Evolutionary conservation across 2,113 vertebrate genomes (phyloP).

Genomic region (Misgurnus mizolepis): DNA sequence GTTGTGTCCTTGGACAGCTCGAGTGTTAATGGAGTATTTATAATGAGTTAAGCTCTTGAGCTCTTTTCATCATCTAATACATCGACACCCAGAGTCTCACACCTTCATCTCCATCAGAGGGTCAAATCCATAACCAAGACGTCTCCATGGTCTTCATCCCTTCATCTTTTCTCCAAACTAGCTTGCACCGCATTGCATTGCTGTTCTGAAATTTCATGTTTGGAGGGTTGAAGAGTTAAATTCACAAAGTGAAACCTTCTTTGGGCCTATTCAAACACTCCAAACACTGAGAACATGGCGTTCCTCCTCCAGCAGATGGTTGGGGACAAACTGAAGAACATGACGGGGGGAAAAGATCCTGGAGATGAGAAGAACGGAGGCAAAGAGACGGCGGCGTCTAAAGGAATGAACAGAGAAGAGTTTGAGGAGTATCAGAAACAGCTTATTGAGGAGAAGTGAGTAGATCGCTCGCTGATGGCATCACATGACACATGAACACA

Average conservation of each 20-base stretch:
- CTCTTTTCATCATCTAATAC: slow-evolving; percentile 61
- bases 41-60: slow-evolving; percentile 80
- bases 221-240: neutral
- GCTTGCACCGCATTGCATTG: neutral
- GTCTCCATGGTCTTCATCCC: neutral
- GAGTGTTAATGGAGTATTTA: slow-evolving; percentile 59
- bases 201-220: neutral
- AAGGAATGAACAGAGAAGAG: slow-evolving; percentile 70
- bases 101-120: slow-evolving; percentile 49
- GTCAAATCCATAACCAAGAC: slow-evolving; percentile 40
- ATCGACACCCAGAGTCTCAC: slow-evolving; percentile 66
- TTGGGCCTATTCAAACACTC: neutral
- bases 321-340: slow-evolving; percentile 62
- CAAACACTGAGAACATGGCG: slow-evolving; percentile 53
- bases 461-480: slow-evolving; percentile 35
- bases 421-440: slow-evolving; percentile 78
- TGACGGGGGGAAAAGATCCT: slow-evolving; percentile 45
- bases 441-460: slow-evolving; percentile 80
- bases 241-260: neutral
- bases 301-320: slow-evolving; percentile 69
- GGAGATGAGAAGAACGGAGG: slow-evolving; percentile 43
- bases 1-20: slow-evolving; percentile 43
- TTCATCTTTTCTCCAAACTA: neutral
- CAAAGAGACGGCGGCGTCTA: slow-evolving; percentile 62
- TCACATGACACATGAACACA: neutral